A percentile compares a stretch with the other conserved stretches of the same genome.
Conservation (phyloP, 2,113 vertebrate species). For the Tetraodon nigroviridis region DNA sequence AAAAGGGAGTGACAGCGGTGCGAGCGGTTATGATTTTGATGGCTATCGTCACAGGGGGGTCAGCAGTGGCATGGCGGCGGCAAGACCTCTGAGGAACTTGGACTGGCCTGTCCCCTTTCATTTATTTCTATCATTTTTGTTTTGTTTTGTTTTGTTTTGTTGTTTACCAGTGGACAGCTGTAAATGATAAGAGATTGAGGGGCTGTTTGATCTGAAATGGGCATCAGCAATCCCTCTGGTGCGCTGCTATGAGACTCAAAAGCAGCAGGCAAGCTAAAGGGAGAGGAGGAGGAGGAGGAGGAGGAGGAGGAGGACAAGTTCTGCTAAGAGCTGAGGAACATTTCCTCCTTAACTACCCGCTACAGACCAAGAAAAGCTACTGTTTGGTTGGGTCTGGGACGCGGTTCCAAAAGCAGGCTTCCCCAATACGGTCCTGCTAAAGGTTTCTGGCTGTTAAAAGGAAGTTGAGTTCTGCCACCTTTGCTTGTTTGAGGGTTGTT, state of each 20-base stretch:
- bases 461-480: no score
- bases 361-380: not conserved
- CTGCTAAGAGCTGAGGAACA: conserved; percentile 6
- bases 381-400: no score
- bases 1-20: conserved; percentile 62
- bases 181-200: conserved; percentile 78
- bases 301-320: conserved; percentile 28
- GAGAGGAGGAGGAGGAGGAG: conserved; percentile 32
- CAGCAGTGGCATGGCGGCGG: conserved; percentile 35
- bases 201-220: conserved; percentile 76
- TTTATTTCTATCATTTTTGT: conserved; percentile 67
- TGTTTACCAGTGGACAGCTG: conserved; percentile 78
- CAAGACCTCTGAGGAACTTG: conserved; percentile 52
- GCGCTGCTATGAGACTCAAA: conserved; percentile 65
- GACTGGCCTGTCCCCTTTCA: conserved; percentile 46
- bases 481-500: no score
- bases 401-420: no score
- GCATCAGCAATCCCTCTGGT: conserved; percentile 76
- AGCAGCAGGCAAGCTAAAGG: conserved; percentile 52
- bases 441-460: no score
- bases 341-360: conserved; percentile 18
- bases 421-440: no score
- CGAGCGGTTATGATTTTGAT: conserved; percentile 74
- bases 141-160: conserved; percentile 66
- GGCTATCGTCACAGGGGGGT: conserved; percentile 53